Conservation (phyloP, 2,113 vertebrate species). For the Sinocyclocheilus maitianheensis region DNA sequence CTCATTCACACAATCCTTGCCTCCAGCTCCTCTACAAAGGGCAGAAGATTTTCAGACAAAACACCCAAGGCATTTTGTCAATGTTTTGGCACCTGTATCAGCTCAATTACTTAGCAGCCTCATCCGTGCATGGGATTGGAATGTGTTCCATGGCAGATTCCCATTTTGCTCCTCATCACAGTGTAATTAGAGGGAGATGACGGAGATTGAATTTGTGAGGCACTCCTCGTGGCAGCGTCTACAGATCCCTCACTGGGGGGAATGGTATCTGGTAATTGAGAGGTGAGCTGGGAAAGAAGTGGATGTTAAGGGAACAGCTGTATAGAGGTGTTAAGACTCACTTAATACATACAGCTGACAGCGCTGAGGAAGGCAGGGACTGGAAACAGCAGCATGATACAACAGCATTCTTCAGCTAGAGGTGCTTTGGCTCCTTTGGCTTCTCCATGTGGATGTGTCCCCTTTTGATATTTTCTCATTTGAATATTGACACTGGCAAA, state of each 20-base stretch:
- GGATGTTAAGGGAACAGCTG: constrained; percentile 30
- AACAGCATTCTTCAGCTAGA: constrained; percentile 32
- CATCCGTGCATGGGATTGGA: constrained; percentile 26
- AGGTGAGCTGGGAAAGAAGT: constrained; percentile 64
- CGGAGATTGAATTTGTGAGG: constrained; percentile 16
- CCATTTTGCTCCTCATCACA: constrained; percentile 54
- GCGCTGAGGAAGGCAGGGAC: neutral
- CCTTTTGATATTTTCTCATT: neutral
- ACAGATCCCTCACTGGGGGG: constrained; percentile 54
- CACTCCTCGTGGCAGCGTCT: constrained; percentile 32
- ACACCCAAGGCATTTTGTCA: constrained; percentile 39
- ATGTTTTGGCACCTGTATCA: constrained; percentile 46
- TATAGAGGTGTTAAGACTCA: constrained; percentile 23
- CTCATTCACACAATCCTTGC: neutral
- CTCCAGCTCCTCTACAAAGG: constrained; percentile 23
- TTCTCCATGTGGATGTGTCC: neutral
- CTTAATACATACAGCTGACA: neutral
- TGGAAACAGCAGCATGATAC: constrained; percentile 2
- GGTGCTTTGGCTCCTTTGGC: constrained; percentile 3
- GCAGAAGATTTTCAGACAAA: constrained; percentile 30
- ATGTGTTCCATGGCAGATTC: constrained; percentile 18
- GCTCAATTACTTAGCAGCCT: constrained; percentile 46
- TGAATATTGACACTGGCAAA: constrained; percentile 35
- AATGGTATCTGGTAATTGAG: constrained; percentile 67
- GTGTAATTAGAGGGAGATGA: constrained; percentile 58